A percentile compares a stretch with the other conserved stretches of the same genome.
Conservation (phyloP, 2,797 vertebrate species). For the Vireo griseus region DNA sequence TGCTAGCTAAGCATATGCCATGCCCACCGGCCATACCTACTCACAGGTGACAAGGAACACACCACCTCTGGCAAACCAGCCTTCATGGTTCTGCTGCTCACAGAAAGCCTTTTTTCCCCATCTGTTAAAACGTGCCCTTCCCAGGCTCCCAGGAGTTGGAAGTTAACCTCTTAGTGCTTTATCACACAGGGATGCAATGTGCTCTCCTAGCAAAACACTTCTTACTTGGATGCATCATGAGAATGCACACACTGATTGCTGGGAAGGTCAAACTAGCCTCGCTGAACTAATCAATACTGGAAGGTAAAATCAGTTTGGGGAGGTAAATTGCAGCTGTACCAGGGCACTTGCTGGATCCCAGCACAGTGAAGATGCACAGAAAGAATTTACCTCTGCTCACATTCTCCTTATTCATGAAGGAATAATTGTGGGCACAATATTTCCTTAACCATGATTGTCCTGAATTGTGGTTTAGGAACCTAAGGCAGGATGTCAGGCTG, state of each 20-base stretch:
- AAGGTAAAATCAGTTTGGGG: background rate
- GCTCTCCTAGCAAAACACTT: background rate
- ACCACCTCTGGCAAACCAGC: background rate
- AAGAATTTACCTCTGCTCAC: background rate
- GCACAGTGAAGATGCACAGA: background rate
- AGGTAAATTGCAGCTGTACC: background rate
- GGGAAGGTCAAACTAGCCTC: background rate
- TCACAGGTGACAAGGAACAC: background rate
- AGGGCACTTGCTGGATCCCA: background rate
- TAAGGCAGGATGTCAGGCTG: background rate
- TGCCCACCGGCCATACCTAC: background rate
- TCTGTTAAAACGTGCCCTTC: background rate
- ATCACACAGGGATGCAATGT: background rate
- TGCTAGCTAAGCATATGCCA: background rate
- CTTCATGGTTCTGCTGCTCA: background rate
- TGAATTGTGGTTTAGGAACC: background rate
- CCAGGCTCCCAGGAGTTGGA: background rate
- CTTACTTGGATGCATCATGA: background rate
- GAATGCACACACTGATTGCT: background rate
- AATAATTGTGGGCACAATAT: background rate
- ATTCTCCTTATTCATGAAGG: background rate
- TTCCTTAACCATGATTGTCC: background rate
- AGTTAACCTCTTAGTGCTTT: background rate
- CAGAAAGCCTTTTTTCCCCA: background rate
- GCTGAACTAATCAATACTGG: background rate